A percentile compares a stretch with the other conserved stretches of the same genome.
phyloP scores from a whole-genome alignment of 2,888 invertebrate species.

The Melangyna quadrimaculata region DNA sequence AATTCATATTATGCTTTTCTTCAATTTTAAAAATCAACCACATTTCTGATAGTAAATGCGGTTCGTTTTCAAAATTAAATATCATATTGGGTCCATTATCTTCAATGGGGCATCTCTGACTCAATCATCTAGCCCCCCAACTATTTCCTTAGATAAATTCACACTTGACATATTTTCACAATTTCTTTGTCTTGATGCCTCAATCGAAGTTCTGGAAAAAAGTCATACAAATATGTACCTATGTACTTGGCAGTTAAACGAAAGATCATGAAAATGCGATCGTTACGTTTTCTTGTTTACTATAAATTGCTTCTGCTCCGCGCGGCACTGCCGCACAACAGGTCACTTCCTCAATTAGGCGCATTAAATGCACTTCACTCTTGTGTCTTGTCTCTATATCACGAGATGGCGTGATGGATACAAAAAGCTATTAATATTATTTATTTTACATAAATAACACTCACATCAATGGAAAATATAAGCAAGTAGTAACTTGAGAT shows the following conservation, averaged over 20 bases:
- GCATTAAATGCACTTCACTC: slow-evolving; percentile 40
- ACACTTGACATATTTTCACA: slow-evolving; percentile 15
- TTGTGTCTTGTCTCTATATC: slow-evolving; percentile 22
- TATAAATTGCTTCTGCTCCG: background rate
- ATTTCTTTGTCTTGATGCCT: background rate
- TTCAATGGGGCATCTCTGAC: background rate
- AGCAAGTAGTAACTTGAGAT: background rate
- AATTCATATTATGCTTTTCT: too few relatives aligned
- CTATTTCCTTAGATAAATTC: slow-evolving; percentile 12
- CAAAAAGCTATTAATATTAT: slow-evolving; percentile 46
- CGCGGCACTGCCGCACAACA: slow-evolving; percentile 32
- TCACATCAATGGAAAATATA: slow-evolving; percentile 4
- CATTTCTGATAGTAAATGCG: background rate
- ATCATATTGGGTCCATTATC: background rate
- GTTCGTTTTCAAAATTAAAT: background rate
- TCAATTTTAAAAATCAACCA: background rate
- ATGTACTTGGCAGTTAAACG: background rate
- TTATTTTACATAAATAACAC: slow-evolving; percentile 36
- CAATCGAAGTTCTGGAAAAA: background rate
- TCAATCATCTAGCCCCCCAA: background rate
- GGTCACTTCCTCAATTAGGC: slow-evolving; percentile 61
- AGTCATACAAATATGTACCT: background rate
- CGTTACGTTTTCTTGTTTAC: background rate
- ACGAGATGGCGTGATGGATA: slow-evolving; percentile 18
- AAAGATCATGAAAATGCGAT: background rate